Evolutionary conservation across 2,888 invertebrate genomes (phyloP), one percentile per base, ranked within the genome.

Genomic region (Aporophyla nigra): DNA sequence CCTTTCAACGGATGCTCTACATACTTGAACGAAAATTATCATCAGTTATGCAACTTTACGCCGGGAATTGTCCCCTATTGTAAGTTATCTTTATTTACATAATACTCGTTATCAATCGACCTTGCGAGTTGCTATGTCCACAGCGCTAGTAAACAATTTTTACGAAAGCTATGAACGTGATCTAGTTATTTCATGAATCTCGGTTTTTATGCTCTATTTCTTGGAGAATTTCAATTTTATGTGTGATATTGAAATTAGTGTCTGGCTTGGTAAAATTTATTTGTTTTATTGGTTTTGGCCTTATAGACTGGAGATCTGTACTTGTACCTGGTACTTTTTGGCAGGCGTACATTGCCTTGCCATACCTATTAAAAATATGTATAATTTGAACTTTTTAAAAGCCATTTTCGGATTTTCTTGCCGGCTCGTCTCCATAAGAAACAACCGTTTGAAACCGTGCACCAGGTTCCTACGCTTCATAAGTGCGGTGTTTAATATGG

Each of bases 71-170:
- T 33, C 54, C 33, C 73, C 46, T 59, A 66, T 49, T n/a, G 16
- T 5, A 6, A 56, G 68, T 65, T 80, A 80, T 81, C 80, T 43
- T 1, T 71, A 69, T 81, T 67, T 76, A 76, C 71, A 76, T 68
- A 71, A 65, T 46, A 56, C 7, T 72, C 33, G n/a, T 83, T 82
- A 82, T 82, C 82, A 70, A 49, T 0, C 21, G 82, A 83, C 82
- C 82, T 82, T 82, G 82, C 12, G 12, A 61, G 63, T 73, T 69
- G 43, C 71, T 80, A 54, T 61, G 71, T 72, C 61, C 33, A 82
- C 65, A 78, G 16, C 6, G 7, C 12, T 33, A 2, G 61, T 54
- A 78, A 65, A 70, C 59, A 69, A 19, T 56, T 33, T 76, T 71
- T 54, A 74, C 68, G 71, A 71, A 81, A 76, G 71, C 12, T 14